Evolutionary conservation across 2,797 vertebrate genomes (phyloP).

Genomic region (Pseudochirops cupreus): DNA sequence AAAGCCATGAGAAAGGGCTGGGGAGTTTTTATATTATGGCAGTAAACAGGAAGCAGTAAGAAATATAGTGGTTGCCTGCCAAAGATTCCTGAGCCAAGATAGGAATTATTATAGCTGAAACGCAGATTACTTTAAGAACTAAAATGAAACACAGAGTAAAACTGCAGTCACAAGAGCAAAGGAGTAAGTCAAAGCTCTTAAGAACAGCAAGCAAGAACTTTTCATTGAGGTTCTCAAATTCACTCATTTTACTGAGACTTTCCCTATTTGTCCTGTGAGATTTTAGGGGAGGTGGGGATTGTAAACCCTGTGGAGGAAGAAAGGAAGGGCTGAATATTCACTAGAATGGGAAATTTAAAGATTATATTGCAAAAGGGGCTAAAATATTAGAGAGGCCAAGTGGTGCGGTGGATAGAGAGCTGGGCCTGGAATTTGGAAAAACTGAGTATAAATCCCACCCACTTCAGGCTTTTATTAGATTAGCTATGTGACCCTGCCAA

Average conservation of each 20-base stretch:
- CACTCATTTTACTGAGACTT: background rate
- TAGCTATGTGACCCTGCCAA: background rate
- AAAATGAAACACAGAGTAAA: background rate
- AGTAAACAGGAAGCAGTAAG: background rate
- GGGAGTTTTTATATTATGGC: background rate
- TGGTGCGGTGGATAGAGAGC: background rate
- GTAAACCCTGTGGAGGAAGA: background rate
- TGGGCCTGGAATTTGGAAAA: background rate
- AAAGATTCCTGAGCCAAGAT: background rate
- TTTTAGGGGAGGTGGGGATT: background rate
- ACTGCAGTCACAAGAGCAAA: background rate
- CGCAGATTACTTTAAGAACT: background rate
- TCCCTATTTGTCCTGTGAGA: background rate
- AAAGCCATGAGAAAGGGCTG: background rate
- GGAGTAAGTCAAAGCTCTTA: background rate
- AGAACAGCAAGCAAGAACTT: background rate
- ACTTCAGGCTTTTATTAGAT: background rate
- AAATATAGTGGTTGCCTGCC: background rate
- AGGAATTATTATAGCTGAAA: too few relatives aligned
- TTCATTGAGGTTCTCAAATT: background rate
- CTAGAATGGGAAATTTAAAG: background rate
- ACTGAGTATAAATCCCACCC: background rate
- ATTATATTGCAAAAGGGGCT: background rate
- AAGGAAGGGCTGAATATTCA: background rate
- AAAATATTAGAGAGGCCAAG: background rate